Base-by-base conservation (phyloP, 2,113 vertebrate species). In the Sorex fumeus region DNA sequence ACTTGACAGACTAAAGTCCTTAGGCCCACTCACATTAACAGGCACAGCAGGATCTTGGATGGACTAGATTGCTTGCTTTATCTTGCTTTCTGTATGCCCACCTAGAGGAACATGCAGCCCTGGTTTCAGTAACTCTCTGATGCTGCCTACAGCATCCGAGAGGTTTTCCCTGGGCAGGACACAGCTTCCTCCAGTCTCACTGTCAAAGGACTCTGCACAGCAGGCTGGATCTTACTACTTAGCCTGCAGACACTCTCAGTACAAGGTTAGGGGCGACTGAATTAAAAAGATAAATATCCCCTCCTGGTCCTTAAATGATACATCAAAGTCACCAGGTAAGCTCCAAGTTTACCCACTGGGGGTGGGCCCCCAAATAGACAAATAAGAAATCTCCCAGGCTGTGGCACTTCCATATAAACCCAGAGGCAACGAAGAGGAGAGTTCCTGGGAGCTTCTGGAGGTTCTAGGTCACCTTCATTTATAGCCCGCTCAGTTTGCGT, bases 281-380 rank as follows among this genome's bases (percentile, higher is more conserved):
- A 96, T 96, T 95, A 92, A 87, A 95, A 57, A 84, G 43, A 74
- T 75, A 87, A 91, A 94, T 85, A 92, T 84, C 90, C 95, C 96
- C 95, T 95, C 85, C 93, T 82, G 32, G 75, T 89, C 93, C 96
- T 84, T 34, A 94, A 91, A 87, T 86, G 74, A 62, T 88, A 87
- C 84, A 91, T 90, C 62, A 76, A 85, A 69, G 70, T 84, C 76
- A 50, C 47, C 47, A 50, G 13, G 10, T 50, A 50, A 12, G 19
- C 53, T 19, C 19, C 53, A 19, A 57, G 53, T 6, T n/a, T n/a
- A n/a, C 2, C 53, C 53, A 57, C 53, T 57, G 53, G 6, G 18
- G 9, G 16, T 57, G 53, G 53, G 53, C 53, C 53, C 53, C 53
- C 18, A 57, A 57, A 57, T 19, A 21, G 15, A 19, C 53, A 57